Base-by-base conservation (phyloP, 2,797 vertebrate genomes). In the Heliangelus exortis region DNA sequence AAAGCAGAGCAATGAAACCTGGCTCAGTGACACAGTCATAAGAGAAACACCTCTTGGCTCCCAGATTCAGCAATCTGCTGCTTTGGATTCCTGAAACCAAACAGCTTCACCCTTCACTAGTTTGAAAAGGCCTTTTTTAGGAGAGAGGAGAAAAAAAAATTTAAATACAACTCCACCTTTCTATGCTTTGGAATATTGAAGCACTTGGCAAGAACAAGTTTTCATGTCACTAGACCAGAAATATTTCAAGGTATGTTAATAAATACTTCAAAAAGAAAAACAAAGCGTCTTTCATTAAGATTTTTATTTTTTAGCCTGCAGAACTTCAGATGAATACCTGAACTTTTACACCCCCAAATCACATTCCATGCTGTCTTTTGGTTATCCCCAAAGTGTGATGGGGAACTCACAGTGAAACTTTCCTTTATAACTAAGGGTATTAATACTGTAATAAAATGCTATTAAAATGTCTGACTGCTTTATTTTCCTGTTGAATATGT, bases 41-140 rank as follows among this genome's bases (percentile, higher is more conserved):
- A 34, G 31, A 66, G 21, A 45, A 86, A 65, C 34, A 17, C 15
- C 68, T 62, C 77, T 15, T 50, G 39, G 66, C 18, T 67, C 39
- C 25, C n/a, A 82, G 48, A 19, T 45, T 31, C 63, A 90, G 59
- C 17, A 81, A 33, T 72, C 5, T 78, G 28, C 68, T 89, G 69
- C 71, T 89, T 9, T 65, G 65, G 57, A 63, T 68, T 84, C 73
- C 84, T 72, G 43, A 87, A 93, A 91, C 9, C 57, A 81, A 36
- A 41, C 13, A 41, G 39, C 51, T 68, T 78, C n/a, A 36, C 43
- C 61, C 36, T 67, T 72, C 48, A 50, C n/a, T 67, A 36, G 18
- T 63, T 63, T 87, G 55, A 95, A 94, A 91, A 75, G 33, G 41
- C 13, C 39, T 66, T 91, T 95, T 59, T 73, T 19, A 75, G 11